Percentiles rank a stretch among this genome's conserved stretches.
These are phyloP conservation scores for Rhyzopertha dominica DNA, from an alignment of 1,140 invertebrate genomes.

Conservation along the genomic window DNA sequence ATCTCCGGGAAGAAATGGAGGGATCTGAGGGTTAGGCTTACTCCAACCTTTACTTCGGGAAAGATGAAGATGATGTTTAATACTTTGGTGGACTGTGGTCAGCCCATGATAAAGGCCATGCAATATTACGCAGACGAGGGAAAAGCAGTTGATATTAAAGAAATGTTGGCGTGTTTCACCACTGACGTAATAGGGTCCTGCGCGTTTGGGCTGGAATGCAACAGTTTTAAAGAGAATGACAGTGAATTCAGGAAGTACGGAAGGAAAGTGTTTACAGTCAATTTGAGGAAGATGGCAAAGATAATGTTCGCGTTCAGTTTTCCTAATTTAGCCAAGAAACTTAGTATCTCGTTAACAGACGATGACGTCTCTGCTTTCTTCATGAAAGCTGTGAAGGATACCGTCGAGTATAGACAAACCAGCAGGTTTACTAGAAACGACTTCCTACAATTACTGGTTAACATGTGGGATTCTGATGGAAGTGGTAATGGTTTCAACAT, in stretches of 20 bases:
- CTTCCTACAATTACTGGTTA: conserved; percentile 49
- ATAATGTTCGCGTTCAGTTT: neutral
- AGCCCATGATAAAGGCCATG: neutral
- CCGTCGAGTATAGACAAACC: conserved; percentile 44
- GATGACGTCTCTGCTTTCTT: conserved; percentile 45
- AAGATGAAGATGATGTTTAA: conserved; percentile 49
- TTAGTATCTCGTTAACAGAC: neutral
- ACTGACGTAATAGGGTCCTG: conserved; percentile 49
- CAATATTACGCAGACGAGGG: neutral
- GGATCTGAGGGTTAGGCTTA: conserved; percentile 44
- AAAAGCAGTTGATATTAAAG: conserved; percentile 39
- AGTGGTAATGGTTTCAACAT: neutral
- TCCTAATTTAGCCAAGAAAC: neutral
- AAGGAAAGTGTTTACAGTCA: neutral
- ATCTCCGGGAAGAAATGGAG: conserved; percentile 48
- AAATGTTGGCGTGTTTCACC: conserved; percentile 43
- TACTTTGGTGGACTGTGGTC: conserved; percentile 9
- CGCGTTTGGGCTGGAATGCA: conserved; percentile 49
- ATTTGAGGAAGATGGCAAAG: neutral
- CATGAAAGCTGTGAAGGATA: conserved; percentile 41
- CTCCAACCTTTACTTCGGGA: conserved; percentile 48
- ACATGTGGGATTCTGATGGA: neutral
- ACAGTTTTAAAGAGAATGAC: conserved; percentile 42
- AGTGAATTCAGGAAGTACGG: conserved; percentile 40
- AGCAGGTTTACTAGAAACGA: conserved; percentile 45